Evolutionary conservation across 2,113 vertebrate genomes (phyloP).

Genomic region (Dicentrarchus labrax): DNA sequence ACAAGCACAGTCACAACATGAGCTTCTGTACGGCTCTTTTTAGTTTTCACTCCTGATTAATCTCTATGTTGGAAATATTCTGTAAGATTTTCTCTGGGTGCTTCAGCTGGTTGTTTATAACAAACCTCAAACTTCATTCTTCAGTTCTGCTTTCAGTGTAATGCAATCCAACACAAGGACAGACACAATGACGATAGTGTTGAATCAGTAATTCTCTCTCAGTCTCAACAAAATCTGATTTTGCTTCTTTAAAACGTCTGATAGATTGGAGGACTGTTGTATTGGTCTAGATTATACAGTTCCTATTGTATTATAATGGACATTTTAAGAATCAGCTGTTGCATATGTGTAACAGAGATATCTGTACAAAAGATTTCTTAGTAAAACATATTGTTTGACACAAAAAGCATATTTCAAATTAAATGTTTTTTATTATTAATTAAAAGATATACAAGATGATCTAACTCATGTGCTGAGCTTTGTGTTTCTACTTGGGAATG

Average conservation of each 20-base stretch:
- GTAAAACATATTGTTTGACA: not conserved
- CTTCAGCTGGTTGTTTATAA: not conserved
- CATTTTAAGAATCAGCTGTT: not conserved
- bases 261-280: not conserved
- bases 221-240: not conserved
- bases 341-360: not conserved
- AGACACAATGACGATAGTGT: not conserved
- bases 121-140: not conserved
- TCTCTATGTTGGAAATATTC: not conserved
- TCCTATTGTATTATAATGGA: not conserved
- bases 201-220: not conserved
- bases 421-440: not conserved
- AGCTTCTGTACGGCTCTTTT: not conserved
- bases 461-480: not conserved
- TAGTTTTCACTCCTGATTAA: not conserved
- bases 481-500: not conserved
- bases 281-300: not conserved
- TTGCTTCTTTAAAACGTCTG: not conserved
- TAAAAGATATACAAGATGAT: not conserved
- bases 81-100: not conserved
- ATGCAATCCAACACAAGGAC: not conserved
- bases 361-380: not conserved
- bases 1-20: not conserved
- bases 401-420: too few relatives aligned
- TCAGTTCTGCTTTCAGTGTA: not conserved